A percentile compares a stretch with the other conserved stretches of the same genome.
phyloP scores from a whole-genome alignment of 2,113 vertebrate genomes.

The Nothoprocta perdicaria region DNA sequence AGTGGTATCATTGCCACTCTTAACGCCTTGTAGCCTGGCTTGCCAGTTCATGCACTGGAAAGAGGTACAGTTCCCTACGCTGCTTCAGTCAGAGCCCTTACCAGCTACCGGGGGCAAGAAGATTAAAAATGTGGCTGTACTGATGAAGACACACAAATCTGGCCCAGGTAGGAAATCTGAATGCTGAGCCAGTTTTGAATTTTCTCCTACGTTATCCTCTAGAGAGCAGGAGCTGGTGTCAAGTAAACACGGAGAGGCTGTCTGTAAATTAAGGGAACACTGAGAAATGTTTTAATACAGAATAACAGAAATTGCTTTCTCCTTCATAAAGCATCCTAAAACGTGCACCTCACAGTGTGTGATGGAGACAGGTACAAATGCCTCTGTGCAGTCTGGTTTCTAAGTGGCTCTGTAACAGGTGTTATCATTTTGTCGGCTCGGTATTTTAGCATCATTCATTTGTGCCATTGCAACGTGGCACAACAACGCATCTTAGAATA shows the following conservation, averaged over 20 bases:
- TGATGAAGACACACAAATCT: not conserved
- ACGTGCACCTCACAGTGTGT: slow-evolving; percentile 43
- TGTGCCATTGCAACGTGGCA: slow-evolving; percentile 53
- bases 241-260: slow-evolving; percentile 1
- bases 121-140: not conserved
- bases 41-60: fast-evolving
- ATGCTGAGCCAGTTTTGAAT: not conserved
- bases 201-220: not conserved
- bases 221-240: slow-evolving; percentile 40
- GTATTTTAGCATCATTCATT: slow-evolving; percentile 74
- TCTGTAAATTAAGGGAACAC: slow-evolving; percentile 47
- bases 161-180: not conserved
- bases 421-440: slow-evolving; percentile 66
- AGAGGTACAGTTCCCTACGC: not conserved
- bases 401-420: slow-evolving; percentile 68
- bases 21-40: fast-evolving
- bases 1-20: not conserved
- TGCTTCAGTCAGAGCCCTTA: not conserved
- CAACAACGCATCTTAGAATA: slow-evolving; percentile 60
- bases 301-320: slow-evolving; percentile 68
- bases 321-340: slow-evolving; percentile 63
- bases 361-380: slow-evolving; percentile 71
- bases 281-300: slow-evolving; percentile 64
- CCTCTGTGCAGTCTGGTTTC: slow-evolving; percentile 16
- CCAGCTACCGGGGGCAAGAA: not conserved